Evolutionary conservation across 2,888 invertebrate species (phyloP).

Genomic region (Heteropelma amictum): DNA sequence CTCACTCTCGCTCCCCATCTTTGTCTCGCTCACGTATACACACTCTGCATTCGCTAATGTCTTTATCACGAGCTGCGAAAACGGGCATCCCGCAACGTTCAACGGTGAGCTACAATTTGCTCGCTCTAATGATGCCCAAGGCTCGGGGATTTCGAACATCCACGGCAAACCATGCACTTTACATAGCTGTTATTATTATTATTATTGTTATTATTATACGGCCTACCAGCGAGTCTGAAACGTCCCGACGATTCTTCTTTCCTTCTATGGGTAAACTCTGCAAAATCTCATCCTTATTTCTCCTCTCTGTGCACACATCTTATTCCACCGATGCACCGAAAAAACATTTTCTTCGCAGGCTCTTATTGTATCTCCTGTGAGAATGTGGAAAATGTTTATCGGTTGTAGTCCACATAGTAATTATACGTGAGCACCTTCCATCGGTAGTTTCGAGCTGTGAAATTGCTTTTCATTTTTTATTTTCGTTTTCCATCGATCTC

Average conservation of each 20-base stretch:
- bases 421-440: too few relatives aligned
- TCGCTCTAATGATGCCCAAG: slow-evolving; percentile 58
- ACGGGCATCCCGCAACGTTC: slow-evolving; percentile 37
- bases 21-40: slow-evolving; percentile 42
- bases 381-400: background rate
- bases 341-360: background rate
- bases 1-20: slow-evolving; percentile 51
- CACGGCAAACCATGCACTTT: slow-evolving; percentile 26
- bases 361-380: background rate
- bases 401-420: too few relatives aligned
- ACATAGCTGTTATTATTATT: slow-evolving; percentile 38
- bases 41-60: slow-evolving; percentile 65
- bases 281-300: background rate
- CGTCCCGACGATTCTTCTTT: slow-evolving; percentile 50
- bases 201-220: too few relatives aligned
- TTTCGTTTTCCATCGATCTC: too few relatives aligned
- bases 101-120: slow-evolving; percentile 57
- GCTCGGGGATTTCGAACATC: slow-evolving; percentile 59
- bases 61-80: slow-evolving; percentile 68
- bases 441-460: too few relatives aligned
- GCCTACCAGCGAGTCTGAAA: slow-evolving; percentile 17
- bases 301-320: background rate
- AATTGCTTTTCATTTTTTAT: too few relatives aligned
- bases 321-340: background rate
- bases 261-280: background rate